Evolutionary conservation across 64 coral and sea anemone genomes (phyloP), one percentile per base, ranked within the genome.

Genomic region (Cladopsammia gracilis): DNA sequence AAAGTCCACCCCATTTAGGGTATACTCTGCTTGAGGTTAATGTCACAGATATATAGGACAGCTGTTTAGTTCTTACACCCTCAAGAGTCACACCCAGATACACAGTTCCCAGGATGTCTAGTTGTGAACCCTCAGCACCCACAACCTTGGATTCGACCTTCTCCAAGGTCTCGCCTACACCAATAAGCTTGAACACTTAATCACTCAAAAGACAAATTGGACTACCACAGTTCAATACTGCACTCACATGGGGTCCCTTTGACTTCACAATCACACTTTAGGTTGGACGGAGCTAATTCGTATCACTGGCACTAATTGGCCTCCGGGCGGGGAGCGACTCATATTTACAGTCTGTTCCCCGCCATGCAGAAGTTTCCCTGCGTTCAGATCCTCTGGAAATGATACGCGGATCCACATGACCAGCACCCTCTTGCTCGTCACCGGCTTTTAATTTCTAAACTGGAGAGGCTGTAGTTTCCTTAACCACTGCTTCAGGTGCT

Each of bases 361-460:
- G 67, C 89, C 89, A 48, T 90, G 89, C 56, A 25, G 62, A 58
- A 48, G 89, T 90, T 90, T 90, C 62, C 89, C 78, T 92, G 90
- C 0, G 90, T 79, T 42, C 90, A 92, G 20, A 85, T 65, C 20
- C 79, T 92, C 20, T 78, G 70, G 5, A 84, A 91, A 62, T 91
- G 68, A 62, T 66, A 83, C 60, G 58, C 9, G 14, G 77, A 62
- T 48, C 77, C 77, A 91, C 89, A 82, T 10, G 66, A 72, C 77
- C 89, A 83, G 19, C 89, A 91, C 58, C 89, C 78, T 6, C 60
- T 23, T 3, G 2, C 14, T n/a, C n/a, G n/a, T n/a, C n/a, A n/a
- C 48, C 12, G 15, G 73, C 73, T 44, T 46, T 70, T 90, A 46
- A 23, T n/a, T 54, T 62, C 11, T 18, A 23, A 72, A 72, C 70